Base-by-base conservation (phyloP, 2,113 vertebrate genomes). In the Amphiprion percula region DNA sequence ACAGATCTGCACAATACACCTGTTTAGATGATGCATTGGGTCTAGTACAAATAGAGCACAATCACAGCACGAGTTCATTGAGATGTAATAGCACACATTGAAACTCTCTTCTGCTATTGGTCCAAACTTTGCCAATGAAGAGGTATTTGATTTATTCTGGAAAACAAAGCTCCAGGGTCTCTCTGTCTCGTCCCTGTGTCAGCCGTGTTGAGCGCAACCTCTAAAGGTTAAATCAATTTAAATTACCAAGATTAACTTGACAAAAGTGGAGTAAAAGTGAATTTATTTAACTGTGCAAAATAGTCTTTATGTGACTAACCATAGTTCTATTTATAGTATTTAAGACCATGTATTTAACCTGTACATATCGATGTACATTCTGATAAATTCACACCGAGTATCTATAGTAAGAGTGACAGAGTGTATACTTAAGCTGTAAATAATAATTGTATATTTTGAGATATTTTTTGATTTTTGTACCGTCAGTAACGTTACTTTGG, bases 361-460 rank as follows among this genome's bases (percentile, higher is more conserved):
- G 97, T 97, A 98, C 93, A 92, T 88, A 95, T 96, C 79, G 93
- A 96, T 98, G 97, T 97, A 97, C 93, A 97, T 96, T 96, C 94
- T 95, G 95, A 96, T 95, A 93, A 96, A 95, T 94, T 94, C 95
- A 91, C 92, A 94, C 80, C 83, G 81, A 93, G 87, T 90, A 90
- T 93, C 93, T 93, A 89, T 80, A 88, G 84, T 92, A 84, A 91
- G 81, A 93, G 95, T 96, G 95, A 94, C 93, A 92, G 83, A 83
- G 91, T 95, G 92, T 94, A 95, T 95, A 91, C 95, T 95, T 95
- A 94, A 95, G 93, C 93, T 91, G 95, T 95, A 97, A 92, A 96
- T 92, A 93, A 92, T 93, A 94, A 92, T 83, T 94, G 95, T 94
- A 96, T 92, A 96, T 94, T 93, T 91, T 95, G 93, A 95, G 93